These are phyloP conservation scores for Mesocentrotus franciscanus DNA, from an alignment of 53 echinoderm and acorn worm species.

Conservation along the genomic window DNA sequence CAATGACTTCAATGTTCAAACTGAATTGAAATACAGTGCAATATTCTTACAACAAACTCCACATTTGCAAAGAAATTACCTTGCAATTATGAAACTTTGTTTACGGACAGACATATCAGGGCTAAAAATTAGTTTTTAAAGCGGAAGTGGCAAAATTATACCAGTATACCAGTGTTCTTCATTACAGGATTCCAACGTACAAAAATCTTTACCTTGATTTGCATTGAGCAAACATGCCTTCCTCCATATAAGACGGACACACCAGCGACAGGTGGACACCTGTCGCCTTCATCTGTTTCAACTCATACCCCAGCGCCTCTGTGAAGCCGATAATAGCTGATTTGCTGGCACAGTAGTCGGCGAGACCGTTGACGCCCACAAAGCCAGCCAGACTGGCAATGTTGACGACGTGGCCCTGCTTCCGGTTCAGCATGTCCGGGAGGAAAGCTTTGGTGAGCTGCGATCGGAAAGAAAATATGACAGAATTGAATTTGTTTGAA, in stretches of 20 bases:
- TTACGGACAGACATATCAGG: too few species aligned
- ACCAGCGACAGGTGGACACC: constrained; percentile 88
- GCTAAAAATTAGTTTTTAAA: too few species aligned
- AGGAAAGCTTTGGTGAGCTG: constrained; percentile 98
- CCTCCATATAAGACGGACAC: constrained; percentile 88
- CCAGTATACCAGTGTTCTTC: too few species aligned
- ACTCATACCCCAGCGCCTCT: constrained; percentile 86
- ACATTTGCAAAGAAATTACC: too few species aligned
- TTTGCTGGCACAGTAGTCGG: constrained; percentile 92
- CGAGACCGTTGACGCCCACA: constrained; percentile 90
- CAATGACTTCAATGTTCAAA: too few species aligned
- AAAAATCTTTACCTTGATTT: constrained; percentile 80
- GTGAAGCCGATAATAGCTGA: constrained; percentile 94
- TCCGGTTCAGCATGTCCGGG: constrained; percentile 87
- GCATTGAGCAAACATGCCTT: constrained; percentile 93
- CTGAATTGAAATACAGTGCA: too few species aligned
- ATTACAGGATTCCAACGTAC: not conserved
- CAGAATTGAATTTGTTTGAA: not conserved
- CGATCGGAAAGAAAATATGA: not conserved
- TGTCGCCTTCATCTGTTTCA: constrained; percentile 77
- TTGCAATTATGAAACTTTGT: too few species aligned
- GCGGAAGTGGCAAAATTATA: too few species aligned
- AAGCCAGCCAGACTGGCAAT: constrained; percentile 90
- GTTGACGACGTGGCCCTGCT: constrained; percentile 95
- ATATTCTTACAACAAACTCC: too few species aligned